Base-by-base conservation (phyloP, 2,888 invertebrate genomes). In the Drosophila subquinaria region DNA sequence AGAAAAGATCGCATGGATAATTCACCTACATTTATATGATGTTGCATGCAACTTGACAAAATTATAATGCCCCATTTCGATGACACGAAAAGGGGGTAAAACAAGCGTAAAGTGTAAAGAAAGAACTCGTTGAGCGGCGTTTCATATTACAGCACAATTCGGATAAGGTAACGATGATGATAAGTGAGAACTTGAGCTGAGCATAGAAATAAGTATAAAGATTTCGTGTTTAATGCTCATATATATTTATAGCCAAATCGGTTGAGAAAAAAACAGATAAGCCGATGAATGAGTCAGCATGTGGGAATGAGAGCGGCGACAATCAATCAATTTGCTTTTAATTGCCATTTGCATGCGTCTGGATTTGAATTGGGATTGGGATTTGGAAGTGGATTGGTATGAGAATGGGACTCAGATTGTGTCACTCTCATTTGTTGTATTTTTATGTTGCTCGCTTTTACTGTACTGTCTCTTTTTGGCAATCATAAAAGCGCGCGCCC, bases 251-350 rank as follows among this genome's bases (percentile, higher is more conserved):
- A 65, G 38, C 56, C 48, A 60, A 68, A 66, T 66, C 61, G 66
- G 64, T 45, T 50, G 56, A 50, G 63, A 69, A 47, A 66, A 47
- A 52, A 47, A 51, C 55, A 63, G 69, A 73, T 87, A 83, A 86
- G 69, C 69, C 35, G 55, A 59, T 48, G 23, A 63, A 64, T 76
- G 70, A 79, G 69, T 78, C 73, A 79, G 73, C 78, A 59, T 69
- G 69, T 53, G 79, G 17, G 72, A 76, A 63, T 71, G 69, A 81
- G 73, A 79, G 50, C 45, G 62, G 51, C 51, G 67, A 70, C 63
- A 67, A 75, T 81, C 81, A 79, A 83, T 83, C 83, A 84, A 81
- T 86, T 83, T 79, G 81, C 79, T 74, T 72, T 83, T 79, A 81
- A 83, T 83, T 79, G 74, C 69, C 79, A 81, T 86, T 83, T 87